phyloP scores from a whole-genome alignment of 2,888 invertebrate genomes.

The Alloplasta piceator region DNA sequence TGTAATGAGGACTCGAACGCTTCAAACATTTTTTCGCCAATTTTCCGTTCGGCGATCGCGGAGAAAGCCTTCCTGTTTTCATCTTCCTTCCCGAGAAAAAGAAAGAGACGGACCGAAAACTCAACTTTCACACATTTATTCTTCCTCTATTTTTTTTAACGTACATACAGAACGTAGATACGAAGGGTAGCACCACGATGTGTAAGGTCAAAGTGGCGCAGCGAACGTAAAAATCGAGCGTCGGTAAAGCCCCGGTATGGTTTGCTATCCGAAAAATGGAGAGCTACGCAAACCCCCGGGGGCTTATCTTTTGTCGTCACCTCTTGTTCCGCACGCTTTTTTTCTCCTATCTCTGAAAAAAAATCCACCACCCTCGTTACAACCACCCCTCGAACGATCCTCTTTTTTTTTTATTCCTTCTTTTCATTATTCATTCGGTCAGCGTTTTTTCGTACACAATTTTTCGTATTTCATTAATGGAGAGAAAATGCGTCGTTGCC shows the following conservation, averaged over 20 bases:
- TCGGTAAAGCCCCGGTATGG: conserved; percentile 11
- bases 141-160: neutral
- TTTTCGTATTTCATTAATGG: conserved; percentile 4
- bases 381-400: conserved; percentile 12
- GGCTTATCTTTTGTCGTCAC: conserved; percentile 63
- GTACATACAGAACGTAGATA: neutral
- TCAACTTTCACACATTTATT: too few relatives aligned
- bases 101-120: neutral
- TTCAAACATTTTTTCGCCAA: neutral
- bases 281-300: conserved; percentile 48
- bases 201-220: neutral
- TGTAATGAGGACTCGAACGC: too few relatives aligned
- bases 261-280: conserved; percentile 10
- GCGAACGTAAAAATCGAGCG: conserved; percentile 34
- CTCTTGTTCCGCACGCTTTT: conserved; percentile 57
- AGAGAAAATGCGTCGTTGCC: neutral
- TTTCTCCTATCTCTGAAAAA: conserved; percentile 17
- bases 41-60: neutral
- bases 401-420: conserved; percentile 27
- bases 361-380: conserved; percentile 44
- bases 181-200: neutral
- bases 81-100: neutral
- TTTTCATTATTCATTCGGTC: conserved; percentile 59
- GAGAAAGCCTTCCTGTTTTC: neutral
- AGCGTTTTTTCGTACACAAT: conserved; percentile 40